phyloP scores from a whole-genome alignment of 2,113 vertebrate genomes.

The Junco hyemalis region DNA sequence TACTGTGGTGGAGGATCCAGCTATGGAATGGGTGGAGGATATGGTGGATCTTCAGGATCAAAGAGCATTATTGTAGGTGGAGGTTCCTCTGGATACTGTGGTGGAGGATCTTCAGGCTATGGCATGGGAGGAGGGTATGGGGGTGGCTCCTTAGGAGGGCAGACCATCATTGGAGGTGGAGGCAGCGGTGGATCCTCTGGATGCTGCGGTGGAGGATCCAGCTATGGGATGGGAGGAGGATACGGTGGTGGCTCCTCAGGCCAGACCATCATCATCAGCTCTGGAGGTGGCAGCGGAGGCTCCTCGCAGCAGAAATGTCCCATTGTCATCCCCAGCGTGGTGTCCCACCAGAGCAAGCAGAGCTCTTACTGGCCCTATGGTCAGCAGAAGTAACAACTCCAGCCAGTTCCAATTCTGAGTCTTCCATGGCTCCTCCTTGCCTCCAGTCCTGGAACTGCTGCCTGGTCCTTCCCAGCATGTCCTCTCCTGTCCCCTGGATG shows the following conservation, averaged over 20 bases:
- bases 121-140: fast-evolving
- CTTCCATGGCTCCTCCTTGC: background rate
- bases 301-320: constrained; percentile 28
- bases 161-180: background rate
- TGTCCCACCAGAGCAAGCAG: constrained; percentile 20
- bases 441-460: background rate
- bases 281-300: background rate
- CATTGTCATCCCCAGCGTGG: background rate
- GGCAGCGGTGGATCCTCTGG: background rate
- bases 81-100: fast-evolving
- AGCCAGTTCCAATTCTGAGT: fast-evolving
- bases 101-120: background rate
- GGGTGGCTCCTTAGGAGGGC: fast-evolving
- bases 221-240: background rate
- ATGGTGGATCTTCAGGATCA: fast-evolving
- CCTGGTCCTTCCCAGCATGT: fast-evolving
- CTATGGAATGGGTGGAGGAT: fast-evolving
- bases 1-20: background rate
- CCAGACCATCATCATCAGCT: constrained; percentile 5
- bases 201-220: background rate
- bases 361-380: background rate
- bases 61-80: background rate
- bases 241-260: background rate
- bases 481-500: background rate
- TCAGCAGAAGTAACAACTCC: background rate